These are phyloP conservation scores for Morone saxatilis DNA, from an alignment of 2,113 vertebrate species.

Conservation along the genomic window DNA sequence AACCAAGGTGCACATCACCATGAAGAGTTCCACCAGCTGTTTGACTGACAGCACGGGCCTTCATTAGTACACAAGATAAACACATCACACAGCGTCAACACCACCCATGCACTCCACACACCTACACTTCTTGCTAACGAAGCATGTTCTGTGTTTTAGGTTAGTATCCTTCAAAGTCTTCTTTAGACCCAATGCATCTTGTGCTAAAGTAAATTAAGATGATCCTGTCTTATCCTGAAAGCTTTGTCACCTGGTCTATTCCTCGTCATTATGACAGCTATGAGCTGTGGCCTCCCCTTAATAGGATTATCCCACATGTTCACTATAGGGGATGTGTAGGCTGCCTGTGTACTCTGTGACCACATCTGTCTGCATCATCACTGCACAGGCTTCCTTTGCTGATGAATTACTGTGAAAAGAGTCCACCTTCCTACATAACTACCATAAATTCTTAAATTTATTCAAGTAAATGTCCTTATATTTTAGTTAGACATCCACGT, in stretches of 20 bases:
- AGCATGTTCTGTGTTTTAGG: constrained; percentile 37
- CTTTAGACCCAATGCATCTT: constrained; percentile 28
- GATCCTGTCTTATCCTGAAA: constrained; percentile 66
- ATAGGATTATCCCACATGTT: constrained; percentile 75
- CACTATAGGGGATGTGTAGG: constrained; percentile 58
- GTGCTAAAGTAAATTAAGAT: constrained; percentile 64
- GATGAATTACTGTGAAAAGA: not conserved
- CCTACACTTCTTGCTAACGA: constrained; percentile 35
- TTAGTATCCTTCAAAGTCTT: constrained; percentile 32
- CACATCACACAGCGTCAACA: constrained; percentile 5
- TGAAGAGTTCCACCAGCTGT: constrained; percentile 55
- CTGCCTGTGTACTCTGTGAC: constrained; percentile 42
- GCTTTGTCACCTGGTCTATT: constrained; percentile 70
- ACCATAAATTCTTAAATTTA: not conserved
- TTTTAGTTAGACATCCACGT: not conserved
- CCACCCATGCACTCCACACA: not conserved
- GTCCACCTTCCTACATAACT: not conserved
- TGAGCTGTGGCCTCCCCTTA: constrained; percentile 53
- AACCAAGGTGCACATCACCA: constrained; percentile 60
- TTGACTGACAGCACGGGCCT: constrained; percentile 68
- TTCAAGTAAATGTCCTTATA: not conserved
- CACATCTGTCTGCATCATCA: constrained; percentile 52
- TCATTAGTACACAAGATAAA: constrained; percentile 50
- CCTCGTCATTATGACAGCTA: constrained; percentile 54
- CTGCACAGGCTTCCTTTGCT: constrained; percentile 8